Conservation (phyloP, 2,797 vertebrate genomes). For the Nannoperca australis region DNA sequence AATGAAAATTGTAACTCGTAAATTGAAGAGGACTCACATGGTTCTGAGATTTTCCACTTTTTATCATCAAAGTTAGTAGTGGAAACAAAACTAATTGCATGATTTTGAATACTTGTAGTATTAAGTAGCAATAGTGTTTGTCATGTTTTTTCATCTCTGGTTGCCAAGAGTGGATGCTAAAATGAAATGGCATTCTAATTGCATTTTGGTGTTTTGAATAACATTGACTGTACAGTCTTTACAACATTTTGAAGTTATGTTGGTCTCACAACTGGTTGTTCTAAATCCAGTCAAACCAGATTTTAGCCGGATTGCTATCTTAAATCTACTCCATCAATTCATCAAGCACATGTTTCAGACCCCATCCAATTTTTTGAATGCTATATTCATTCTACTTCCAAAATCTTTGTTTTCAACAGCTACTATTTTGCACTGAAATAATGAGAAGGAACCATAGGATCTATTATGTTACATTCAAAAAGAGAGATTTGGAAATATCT, state of each 20-base stretch:
- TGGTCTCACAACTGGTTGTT: constrained; percentile 40
- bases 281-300: constrained; percentile 60
- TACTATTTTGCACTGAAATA: constrained; percentile 39
- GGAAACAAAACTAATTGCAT: not conserved
- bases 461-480: constrained; percentile 36
- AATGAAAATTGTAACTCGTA: not conserved
- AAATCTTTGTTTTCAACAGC: constrained; percentile 39
- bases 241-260: constrained; percentile 52
- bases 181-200: constrained; percentile 59
- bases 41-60: constrained; percentile 4
- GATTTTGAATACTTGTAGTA: not conserved
- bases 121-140: too few relatives aligned
- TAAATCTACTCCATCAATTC: constrained; percentile 41
- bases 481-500: constrained; percentile 42
- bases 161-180: constrained; percentile 20
- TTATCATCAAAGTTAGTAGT: not conserved
- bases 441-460: constrained; percentile 29
- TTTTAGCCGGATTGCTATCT: constrained; percentile 47
- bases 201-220: constrained; percentile 51
- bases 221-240: constrained; percentile 47
- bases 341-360: constrained; percentile 44
- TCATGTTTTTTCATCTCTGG: not conserved
- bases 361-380: constrained; percentile 54
- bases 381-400: constrained; percentile 44
- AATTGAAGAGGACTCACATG: not conserved